Percentiles rank a stretch among this genome's conserved stretches.
phyloP scores from a whole-genome alignment of 2,888 invertebrate species.

The Stenichneumon culpator region DNA sequence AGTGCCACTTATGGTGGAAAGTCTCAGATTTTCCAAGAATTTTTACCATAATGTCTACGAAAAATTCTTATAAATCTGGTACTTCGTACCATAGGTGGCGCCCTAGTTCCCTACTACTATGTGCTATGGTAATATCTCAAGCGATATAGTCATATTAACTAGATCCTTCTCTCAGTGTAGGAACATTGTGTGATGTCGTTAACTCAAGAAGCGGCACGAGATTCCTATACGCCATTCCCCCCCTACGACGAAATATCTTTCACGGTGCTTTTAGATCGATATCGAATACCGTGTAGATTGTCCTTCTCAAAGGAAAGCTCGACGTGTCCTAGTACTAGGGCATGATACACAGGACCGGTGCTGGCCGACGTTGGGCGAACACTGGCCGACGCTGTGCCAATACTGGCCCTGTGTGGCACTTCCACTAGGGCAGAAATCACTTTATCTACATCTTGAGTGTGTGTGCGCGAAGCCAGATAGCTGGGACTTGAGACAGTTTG shows the following conservation, averaged over 20 bases:
- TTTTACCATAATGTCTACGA: too few relatives aligned
- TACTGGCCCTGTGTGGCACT: too few relatives aligned
- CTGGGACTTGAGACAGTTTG: constrained; percentile 7
- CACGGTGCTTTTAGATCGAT: constrained; percentile 10
- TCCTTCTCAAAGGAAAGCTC: background rate
- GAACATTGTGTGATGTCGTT: background rate
- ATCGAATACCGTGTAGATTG: constrained; percentile 8
- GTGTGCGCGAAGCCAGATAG: constrained; percentile 46
- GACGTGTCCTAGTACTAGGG: background rate
- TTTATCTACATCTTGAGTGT: background rate
- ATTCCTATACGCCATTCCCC: background rate
- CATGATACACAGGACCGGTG: background rate
- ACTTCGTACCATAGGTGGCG: too few relatives aligned
- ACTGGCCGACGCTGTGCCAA: too few relatives aligned
- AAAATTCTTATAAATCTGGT: too few relatives aligned
- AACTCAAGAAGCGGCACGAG: background rate
- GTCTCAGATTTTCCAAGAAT: too few relatives aligned
- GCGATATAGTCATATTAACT: too few relatives aligned
- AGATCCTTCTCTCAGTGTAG: too few relatives aligned
- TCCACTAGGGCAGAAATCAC: background rate
- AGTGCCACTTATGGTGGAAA: too few relatives aligned
- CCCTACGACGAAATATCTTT: background rate
- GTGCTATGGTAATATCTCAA: too few relatives aligned
- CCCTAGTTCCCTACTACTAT: too few relatives aligned
- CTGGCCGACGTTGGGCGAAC: too few relatives aligned